Evolutionary conservation across 2,797 vertebrate species (phyloP).

Genomic region (Pangasius djambal): DNA sequence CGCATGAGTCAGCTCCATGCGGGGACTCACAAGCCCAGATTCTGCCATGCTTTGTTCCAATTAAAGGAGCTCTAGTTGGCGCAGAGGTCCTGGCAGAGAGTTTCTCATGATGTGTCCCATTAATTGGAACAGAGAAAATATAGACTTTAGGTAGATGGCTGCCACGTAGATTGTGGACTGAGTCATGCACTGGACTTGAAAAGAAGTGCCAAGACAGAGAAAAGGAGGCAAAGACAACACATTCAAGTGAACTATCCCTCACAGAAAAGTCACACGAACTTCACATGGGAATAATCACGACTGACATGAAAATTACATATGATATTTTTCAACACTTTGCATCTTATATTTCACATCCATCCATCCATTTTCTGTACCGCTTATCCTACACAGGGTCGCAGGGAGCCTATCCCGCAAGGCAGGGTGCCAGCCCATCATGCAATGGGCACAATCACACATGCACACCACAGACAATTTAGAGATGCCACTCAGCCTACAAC

Average conservation of each 20-base stretch:
- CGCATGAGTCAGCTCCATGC: conserved; percentile 69
- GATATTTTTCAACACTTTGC: background rate
- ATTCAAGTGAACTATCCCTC: background rate
- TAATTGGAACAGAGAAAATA: conserved; percentile 65
- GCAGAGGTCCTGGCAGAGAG: conserved; percentile 60
- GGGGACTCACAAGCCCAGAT: conserved; percentile 41
- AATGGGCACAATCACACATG: no score
- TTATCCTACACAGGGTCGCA: no score
- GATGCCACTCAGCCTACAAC: no score
- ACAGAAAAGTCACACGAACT: background rate
- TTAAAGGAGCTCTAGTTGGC: conserved; percentile 65
- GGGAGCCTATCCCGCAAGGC: no score
- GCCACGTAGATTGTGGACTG: conserved; percentile 49
- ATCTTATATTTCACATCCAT: background rate
- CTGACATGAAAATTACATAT: background rate
- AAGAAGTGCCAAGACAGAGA: conserved; percentile 49
- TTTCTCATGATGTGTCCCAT: conserved; percentile 63
- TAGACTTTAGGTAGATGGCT: conserved; percentile 53
- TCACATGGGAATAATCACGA: background rate
- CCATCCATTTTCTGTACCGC: no score
- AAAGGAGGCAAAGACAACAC: background rate
- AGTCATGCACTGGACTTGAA: conserved; percentile 60
- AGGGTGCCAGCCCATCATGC: no score
- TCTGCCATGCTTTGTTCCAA: conserved; percentile 65
- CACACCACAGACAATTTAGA: no score